Conservation (phyloP, 2,888 invertebrate genomes). For the Electrophaes corylata region DNA sequence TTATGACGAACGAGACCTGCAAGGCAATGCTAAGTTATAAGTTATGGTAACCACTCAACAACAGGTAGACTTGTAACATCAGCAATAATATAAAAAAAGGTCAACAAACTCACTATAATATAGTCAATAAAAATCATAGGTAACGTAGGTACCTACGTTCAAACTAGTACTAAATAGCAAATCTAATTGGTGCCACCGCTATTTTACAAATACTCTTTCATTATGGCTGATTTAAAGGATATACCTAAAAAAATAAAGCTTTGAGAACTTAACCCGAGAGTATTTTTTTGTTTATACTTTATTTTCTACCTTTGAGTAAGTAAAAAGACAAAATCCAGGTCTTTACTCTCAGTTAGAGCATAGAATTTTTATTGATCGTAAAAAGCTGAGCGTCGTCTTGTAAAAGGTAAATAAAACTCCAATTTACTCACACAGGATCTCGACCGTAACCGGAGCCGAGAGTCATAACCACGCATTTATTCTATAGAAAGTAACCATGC, state of each 20-base stretch:
- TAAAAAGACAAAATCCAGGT: not conserved
- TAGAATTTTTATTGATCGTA: slow-evolving; percentile 13
- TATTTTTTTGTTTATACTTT: not conserved
- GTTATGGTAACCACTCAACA: too few species aligned
- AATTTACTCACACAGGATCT: not conserved
- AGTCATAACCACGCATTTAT: too few species aligned
- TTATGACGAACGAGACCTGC: too few species aligned
- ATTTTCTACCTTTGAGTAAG: not conserved
- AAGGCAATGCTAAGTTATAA: too few species aligned
- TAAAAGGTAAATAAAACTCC: slow-evolving; percentile 10
- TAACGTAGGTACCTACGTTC: too few species aligned
- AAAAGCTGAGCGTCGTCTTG: slow-evolving; percentile 4
- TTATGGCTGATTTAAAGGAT: not conserved
- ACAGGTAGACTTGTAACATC: too few species aligned
- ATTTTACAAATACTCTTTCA: not conserved
- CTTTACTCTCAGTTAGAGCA: not conserved
- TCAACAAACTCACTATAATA: too few species aligned
- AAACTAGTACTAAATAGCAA: not conserved
- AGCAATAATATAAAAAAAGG: too few species aligned
- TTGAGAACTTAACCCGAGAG: not conserved
- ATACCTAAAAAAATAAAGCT: not conserved
- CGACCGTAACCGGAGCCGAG: too few species aligned
- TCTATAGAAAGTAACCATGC: too few species aligned
- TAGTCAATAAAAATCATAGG: too few species aligned
- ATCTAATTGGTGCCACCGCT: not conserved